Percentiles rank a stretch among this genome's conserved stretches.
These are phyloP conservation scores for Catamblyrhynchus diadema DNA, from an alignment of 2,797 vertebrate species.

Conservation along the genomic window DNA sequence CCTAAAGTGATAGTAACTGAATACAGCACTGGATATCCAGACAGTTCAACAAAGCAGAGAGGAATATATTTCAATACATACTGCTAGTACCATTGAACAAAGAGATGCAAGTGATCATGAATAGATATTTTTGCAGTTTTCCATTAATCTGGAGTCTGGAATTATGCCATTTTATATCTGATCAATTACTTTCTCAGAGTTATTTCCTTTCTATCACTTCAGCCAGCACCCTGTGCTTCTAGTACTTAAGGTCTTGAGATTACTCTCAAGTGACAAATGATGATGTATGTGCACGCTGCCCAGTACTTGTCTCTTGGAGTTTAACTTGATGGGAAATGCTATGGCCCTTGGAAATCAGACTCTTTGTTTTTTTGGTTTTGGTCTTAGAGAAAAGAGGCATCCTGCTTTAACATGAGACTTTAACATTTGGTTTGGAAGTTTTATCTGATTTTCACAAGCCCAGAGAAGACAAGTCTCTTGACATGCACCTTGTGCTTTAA, in stretches of 20 bases:
- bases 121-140: neutral
- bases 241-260: neutral
- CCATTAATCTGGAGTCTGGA: neutral
- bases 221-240: neutral
- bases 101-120: neutral
- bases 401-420: neutral
- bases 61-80: neutral
- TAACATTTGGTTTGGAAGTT: neutral
- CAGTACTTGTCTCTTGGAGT: neutral
- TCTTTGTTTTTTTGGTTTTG: neutral
- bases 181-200: neutral
- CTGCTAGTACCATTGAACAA: neutral
- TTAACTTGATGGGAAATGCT: neutral
- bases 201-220: neutral
- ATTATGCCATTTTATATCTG: neutral
- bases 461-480: constrained; percentile 17
- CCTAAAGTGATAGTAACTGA: neutral
- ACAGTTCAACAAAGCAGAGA: neutral
- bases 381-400: neutral
- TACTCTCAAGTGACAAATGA: neutral
- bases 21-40: neutral
- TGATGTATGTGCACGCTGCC: neutral
- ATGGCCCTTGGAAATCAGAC: neutral
- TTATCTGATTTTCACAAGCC: constrained; percentile 16
- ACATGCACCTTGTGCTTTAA: constrained; percentile 24